These are phyloP conservation scores for Corythucha ciliata DNA, from an alignment of 2,888 invertebrate species.

Conservation along the genomic window DNA sequence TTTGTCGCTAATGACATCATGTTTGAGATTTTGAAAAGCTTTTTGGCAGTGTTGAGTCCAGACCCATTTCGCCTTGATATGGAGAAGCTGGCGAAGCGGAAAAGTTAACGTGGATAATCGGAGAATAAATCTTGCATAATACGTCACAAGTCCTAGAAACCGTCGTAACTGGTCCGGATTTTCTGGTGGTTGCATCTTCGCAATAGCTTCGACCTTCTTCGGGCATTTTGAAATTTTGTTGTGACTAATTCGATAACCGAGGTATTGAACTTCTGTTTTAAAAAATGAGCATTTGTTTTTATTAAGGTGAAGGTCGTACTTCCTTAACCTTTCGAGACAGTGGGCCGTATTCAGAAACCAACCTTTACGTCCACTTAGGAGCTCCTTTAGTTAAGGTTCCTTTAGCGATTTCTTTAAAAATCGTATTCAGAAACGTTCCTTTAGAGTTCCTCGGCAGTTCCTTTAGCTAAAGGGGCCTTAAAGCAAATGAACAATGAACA, in stretches of 20 bases:
- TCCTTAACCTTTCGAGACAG: not conserved
- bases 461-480: too few relatives aligned
- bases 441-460: too few relatives aligned
- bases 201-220: conserved; percentile 4
- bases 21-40: not conserved
- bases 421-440: too few relatives aligned
- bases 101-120: not conserved
- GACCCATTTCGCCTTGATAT: not conserved
- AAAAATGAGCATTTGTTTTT: conserved; percentile 2
- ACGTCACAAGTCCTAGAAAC: conserved; percentile 6
- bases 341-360: too few relatives aligned
- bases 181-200: not conserved
- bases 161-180: not conserved
- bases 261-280: conserved; percentile 4
- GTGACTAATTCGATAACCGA: not conserved
- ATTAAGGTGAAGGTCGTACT: conserved; percentile 2
- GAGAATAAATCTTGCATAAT: conserved; percentile 7
- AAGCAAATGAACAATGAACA: too few relatives aligned
- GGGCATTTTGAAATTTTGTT: conserved; percentile 6
- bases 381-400: too few relatives aligned
- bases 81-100: not conserved
- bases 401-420: too few relatives aligned
- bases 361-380: too few relatives aligned
- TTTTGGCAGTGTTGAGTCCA: not conserved
- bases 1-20: not conserved